A percentile compares a stretch with the other conserved stretches of the same genome.
These are phyloP conservation scores for Danaus melanippus DNA, from an alignment of 1,140 invertebrate genomes.

Conservation along the genomic window DNA sequence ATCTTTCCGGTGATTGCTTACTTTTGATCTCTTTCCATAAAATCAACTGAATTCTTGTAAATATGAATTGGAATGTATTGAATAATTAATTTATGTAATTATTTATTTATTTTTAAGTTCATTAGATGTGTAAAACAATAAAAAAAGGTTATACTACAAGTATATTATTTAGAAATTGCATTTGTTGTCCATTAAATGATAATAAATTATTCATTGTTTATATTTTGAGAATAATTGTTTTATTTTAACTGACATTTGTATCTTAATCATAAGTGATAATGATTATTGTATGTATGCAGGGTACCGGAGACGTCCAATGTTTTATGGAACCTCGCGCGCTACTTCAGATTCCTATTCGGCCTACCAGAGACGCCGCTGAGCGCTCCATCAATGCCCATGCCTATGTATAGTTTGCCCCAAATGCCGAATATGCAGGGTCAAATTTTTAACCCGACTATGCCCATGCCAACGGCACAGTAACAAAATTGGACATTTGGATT, in stretches of 20 bases:
- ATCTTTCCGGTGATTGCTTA: constrained; percentile 17
- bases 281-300: constrained; percentile 48
- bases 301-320: constrained; percentile 67
- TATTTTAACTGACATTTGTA: constrained; percentile 53
- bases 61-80: constrained; percentile 53
- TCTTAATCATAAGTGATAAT: constrained; percentile 19
- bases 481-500: constrained; percentile 59
- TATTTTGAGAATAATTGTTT: too few relatives aligned
- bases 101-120: constrained; percentile 5
- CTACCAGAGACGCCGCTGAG: constrained; percentile 52
- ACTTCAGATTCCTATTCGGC: constrained; percentile 67
- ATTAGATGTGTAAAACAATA: too few relatives aligned
- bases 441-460: constrained; percentile 39
- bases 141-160: too few relatives aligned
- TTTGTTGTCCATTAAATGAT: neutral
- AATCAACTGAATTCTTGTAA: constrained; percentile 34
- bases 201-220: constrained; percentile 2
- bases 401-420: constrained; percentile 56
- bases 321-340: constrained; percentile 67
- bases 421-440: constrained; percentile 39
- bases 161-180: neutral
- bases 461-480: constrained; percentile 44
- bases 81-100: too few relatives aligned
- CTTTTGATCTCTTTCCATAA: neutral
- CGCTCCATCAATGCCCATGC: constrained; percentile 53